Conservation (phyloP, 2,113 vertebrate species). For the Haliaeetus leucogaster region DNA sequence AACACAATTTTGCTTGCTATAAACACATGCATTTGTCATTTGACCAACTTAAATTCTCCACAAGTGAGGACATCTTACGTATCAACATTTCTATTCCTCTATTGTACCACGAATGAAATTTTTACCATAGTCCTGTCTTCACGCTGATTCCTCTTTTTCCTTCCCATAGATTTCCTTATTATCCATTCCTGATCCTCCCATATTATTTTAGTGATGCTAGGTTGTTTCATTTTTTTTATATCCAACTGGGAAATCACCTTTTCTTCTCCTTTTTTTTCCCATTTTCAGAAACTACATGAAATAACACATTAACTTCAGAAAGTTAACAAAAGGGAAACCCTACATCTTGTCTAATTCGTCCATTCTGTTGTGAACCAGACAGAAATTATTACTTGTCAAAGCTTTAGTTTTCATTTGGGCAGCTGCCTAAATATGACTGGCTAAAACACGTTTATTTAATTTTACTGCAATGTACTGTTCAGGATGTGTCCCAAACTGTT, state of each 20-base stretch:
- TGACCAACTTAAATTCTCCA: background rate
- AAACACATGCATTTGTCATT: background rate
- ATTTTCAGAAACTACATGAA: background rate
- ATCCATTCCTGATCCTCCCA: background rate
- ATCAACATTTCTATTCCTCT: background rate
- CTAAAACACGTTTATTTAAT: background rate
- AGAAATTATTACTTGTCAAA: background rate
- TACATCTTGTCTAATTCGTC: background rate
- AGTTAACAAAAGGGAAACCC: background rate
- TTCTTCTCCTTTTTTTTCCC: background rate
- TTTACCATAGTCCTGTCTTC: background rate
- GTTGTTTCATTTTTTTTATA: background rate
- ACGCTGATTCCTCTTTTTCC: background rate
- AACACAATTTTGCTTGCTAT: background rate
- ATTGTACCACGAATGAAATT: background rate
- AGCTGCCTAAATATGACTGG: background rate
- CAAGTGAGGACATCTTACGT: background rate
- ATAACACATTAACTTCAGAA: background rate
- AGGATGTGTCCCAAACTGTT: background rate
- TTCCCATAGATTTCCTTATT: background rate
- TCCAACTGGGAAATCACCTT: background rate
- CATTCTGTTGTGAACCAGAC: background rate
- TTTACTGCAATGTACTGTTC: background rate
- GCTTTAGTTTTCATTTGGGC: background rate
- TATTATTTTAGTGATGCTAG: background rate